Evolutionary conservation across 2,113 vertebrate species (phyloP).

Genomic region (Aleadryas rufinucha): DNA sequence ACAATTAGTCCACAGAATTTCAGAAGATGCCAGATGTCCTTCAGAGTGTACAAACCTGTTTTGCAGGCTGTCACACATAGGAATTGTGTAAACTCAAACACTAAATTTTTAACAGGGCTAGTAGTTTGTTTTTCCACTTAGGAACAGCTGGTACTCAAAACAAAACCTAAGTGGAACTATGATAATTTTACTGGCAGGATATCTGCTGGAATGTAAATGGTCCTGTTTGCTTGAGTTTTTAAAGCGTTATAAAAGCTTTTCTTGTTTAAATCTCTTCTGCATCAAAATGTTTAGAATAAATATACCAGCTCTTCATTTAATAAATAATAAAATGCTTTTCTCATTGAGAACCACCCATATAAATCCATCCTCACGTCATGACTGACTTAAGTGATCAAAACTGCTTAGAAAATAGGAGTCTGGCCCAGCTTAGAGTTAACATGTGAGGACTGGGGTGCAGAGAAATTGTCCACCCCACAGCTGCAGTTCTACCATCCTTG

Average conservation of each 20-base stretch:
- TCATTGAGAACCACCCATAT: background rate
- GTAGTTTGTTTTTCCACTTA: conserved; percentile 8
- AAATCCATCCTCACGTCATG: background rate
- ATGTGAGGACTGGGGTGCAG: background rate
- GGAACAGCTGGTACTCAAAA: background rate
- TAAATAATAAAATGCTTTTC: background rate
- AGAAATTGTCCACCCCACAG: background rate
- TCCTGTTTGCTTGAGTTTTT: background rate
- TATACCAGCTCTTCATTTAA: background rate
- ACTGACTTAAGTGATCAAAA: background rate
- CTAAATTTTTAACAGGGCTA: background rate
- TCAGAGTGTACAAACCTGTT: conserved; percentile 48
- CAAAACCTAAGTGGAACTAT: background rate
- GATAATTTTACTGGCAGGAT: background rate
- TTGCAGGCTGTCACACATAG: background rate
- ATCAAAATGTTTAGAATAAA: background rate
- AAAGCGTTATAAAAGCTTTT: background rate
- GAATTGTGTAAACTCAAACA: conserved; percentile 31
- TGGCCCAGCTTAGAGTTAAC: background rate
- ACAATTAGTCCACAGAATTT: background rate
- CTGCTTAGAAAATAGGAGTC: background rate
- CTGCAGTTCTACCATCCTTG: background rate
- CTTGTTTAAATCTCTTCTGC: background rate
- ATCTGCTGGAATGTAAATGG: background rate
- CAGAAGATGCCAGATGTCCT: background rate